These are phyloP conservation scores for Oenanthe oenanthe DNA, from an alignment of 2,113 vertebrate species.

Conservation along the genomic window DNA sequence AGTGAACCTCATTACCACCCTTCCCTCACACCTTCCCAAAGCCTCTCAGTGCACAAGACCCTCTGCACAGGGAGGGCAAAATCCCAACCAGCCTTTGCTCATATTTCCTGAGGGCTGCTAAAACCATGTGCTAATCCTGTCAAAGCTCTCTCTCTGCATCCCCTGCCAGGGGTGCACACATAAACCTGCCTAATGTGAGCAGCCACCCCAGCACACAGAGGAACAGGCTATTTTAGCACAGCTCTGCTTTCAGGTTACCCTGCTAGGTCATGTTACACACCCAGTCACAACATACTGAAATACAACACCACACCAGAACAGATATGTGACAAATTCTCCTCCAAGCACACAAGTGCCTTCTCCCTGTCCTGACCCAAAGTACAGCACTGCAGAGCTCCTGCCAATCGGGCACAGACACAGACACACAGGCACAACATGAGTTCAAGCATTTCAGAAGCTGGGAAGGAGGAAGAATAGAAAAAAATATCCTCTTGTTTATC, in stretches of 20 bases:
- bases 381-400: neutral
- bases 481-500: neutral
- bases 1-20: neutral
- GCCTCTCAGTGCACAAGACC: neutral
- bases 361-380: neutral
- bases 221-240: neutral
- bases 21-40: neutral
- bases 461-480: neutral
- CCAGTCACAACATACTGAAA: neutral
- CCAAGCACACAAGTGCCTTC: neutral
- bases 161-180: neutral
- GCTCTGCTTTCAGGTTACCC: neutral
- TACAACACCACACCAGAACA: neutral
- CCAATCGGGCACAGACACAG: rapidly evolving
- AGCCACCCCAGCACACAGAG: neutral
- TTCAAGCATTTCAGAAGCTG: neutral
- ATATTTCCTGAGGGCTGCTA: neutral
- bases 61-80: neutral
- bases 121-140: neutral
- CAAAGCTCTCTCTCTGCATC: neutral
- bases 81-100: neutral
- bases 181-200: neutral
- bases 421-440: rapidly evolving
- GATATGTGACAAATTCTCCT: neutral
- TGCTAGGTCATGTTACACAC: neutral